Evolutionary conservation across 1,140 invertebrate genomes (phyloP).

Genomic region (Diorhabda elongata): DNA sequence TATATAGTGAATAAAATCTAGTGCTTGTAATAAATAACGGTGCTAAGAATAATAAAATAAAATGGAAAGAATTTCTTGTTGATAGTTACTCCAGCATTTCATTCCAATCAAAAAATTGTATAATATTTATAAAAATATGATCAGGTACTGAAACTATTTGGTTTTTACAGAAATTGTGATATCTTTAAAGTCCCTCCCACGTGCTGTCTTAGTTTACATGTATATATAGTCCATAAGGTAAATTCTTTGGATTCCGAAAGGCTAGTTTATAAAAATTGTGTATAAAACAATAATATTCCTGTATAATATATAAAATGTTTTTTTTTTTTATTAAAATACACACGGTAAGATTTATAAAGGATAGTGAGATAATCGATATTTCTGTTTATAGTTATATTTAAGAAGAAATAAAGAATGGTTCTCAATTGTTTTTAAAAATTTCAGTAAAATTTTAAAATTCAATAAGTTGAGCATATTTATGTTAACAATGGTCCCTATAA

Average conservation of each 20-base stretch:
- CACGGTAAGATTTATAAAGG: conserved; percentile 2
- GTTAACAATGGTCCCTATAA: neutral
- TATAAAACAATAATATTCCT: conserved; percentile 20
- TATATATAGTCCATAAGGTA: conserved; percentile 11
- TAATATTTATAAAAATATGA: too few species aligned
- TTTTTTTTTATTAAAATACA: conserved; percentile 19
- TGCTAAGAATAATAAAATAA: too few species aligned
- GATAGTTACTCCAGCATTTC: too few species aligned
- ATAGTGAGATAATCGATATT: neutral
- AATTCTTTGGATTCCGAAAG: conserved; percentile 20
- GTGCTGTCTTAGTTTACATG: neutral
- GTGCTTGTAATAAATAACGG: too few species aligned
- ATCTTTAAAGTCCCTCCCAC: neutral
- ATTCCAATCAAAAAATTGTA: too few species aligned
- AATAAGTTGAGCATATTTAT: neutral
- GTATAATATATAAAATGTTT: conserved; percentile 16
- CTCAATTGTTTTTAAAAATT: neutral
- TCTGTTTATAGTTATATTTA: neutral
- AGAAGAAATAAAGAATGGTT: neutral
- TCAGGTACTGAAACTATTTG: too few species aligned
- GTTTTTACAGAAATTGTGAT: too few species aligned
- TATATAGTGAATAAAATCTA: too few species aligned
- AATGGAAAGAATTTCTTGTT: too few species aligned
- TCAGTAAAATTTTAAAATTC: neutral
- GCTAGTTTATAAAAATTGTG: conserved; percentile 16